Conservation (phyloP, 1,140 invertebrate genomes). For the Drosophila busckii region DNA sequence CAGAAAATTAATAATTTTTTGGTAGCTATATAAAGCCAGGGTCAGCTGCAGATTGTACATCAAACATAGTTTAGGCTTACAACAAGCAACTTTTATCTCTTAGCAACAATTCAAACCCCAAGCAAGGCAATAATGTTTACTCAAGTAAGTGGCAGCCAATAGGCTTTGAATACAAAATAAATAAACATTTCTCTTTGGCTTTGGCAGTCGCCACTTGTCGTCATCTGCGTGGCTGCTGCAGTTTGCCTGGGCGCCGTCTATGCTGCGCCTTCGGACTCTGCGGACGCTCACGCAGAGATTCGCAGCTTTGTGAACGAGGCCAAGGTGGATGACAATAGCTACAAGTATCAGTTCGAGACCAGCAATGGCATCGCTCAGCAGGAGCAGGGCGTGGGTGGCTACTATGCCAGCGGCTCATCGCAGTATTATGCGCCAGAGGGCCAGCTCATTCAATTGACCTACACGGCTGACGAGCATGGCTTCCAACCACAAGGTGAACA, state of each 20-base stretch:
- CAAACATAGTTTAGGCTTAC: conserved; percentile 58
- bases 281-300: conserved; percentile 63
- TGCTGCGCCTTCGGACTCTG: conserved; percentile 45
- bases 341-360: conserved; percentile 80
- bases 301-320: conserved; percentile 60
- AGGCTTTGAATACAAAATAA: not conserved
- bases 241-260: conserved; percentile 16
- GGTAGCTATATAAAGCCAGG: conserved; percentile 50
- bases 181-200: no score
- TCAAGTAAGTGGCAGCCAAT: conserved; percentile 43
- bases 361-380: conserved; percentile 83
- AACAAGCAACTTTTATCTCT: conserved; percentile 40
- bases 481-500: conserved; percentile 80
- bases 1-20: conserved; percentile 22
- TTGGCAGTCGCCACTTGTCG: no score
- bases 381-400: conserved; percentile 80
- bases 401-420: conserved; percentile 65
- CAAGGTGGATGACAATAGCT: conserved; percentile 80
- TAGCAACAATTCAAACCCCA: conserved; percentile 32
- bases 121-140: conserved; percentile 66
- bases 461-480: conserved; percentile 83
- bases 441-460: conserved; percentile 80
- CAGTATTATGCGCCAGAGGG: conserved; percentile 77
- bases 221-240: conserved; percentile 13
- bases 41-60: conserved; percentile 38